Evolutionary conservation across 2,888 invertebrate species (phyloP).

Genomic region (Sesia bembeciformis): DNA sequence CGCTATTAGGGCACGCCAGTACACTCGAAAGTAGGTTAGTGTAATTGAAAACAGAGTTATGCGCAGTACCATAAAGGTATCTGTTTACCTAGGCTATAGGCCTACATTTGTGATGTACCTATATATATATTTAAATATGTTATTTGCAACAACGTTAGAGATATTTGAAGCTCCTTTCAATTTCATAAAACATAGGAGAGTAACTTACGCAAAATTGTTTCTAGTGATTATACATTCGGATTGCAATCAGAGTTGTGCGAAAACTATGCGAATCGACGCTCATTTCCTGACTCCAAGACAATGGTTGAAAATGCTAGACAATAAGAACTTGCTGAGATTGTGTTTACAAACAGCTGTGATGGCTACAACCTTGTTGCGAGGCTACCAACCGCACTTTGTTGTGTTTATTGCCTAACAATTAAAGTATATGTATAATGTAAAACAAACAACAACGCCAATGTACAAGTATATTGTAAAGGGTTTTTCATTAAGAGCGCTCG

Average conservation of each 20-base stretch:
- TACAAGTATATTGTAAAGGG: no score
- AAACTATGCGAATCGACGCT: not conserved
- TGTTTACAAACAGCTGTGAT: conserved; percentile 35
- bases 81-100: not conserved
- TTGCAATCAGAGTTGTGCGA: not conserved
- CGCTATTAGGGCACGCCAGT: conserved; percentile 23
- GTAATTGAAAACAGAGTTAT: conserved; percentile 17
- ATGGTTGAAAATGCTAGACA: conserved; percentile 35
- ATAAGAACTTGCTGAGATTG: conserved; percentile 25
- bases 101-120: not conserved
- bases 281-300: conserved; percentile 18
- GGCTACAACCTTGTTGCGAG: conserved; percentile 29
- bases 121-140: not conserved
- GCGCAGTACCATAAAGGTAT: conserved; percentile 5
- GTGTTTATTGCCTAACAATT: no score
- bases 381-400: conserved; percentile 7
- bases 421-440: no score
- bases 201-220: no score
- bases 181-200: no score
- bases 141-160: not conserved
- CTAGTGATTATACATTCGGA: no score
- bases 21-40: conserved; percentile 18
- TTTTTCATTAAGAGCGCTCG: no score
- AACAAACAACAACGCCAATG: no score
- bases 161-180: no score